Evolutionary conservation across 1,140 invertebrate species (phyloP).

Genomic region (Euwallacea similis): DNA sequence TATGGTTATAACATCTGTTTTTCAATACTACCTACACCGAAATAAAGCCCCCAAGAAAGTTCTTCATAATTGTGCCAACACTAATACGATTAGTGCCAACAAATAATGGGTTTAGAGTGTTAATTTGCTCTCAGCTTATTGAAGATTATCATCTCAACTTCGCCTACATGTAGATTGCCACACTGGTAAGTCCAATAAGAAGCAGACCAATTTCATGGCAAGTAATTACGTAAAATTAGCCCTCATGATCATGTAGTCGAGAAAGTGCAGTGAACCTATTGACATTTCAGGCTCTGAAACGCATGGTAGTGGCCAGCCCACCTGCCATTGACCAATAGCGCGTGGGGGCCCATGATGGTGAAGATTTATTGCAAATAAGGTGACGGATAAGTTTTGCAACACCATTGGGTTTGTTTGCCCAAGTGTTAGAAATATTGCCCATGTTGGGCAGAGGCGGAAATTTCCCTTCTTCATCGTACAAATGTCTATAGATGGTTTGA

Average conservation of each 20-base stretch:
- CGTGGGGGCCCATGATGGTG: conserved; percentile 11
- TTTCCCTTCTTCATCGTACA: not conserved
- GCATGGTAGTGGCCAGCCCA: conserved; percentile 4
- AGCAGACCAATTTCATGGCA: not conserved
- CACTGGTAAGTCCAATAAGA: no score
- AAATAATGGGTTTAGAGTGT: no score
- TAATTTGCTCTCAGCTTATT: no score
- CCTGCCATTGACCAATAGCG: conserved; percentile 16
- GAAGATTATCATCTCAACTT: no score
- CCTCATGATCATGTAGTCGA: conserved; percentile 11
- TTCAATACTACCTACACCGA: not conserved
- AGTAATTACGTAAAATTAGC: conserved; percentile 19
- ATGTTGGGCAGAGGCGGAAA: not conserved
- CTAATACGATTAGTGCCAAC: no score
- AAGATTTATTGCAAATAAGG: conserved; percentile 28
- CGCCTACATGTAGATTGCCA: no score
- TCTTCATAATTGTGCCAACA: no score
- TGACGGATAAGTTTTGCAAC: conserved; percentile 9
- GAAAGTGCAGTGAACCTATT: conserved; percentile 30
- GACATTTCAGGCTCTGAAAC: conserved; percentile 17
- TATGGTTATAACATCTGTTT: not conserved
- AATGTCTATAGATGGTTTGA: not conserved
- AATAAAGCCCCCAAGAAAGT: not conserved
- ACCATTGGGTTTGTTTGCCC: conserved; percentile 7
- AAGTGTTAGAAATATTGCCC: conserved; percentile 1